Evolutionary conservation across 2,888 invertebrate species (phyloP).

Genomic region (Tolmerus cingulatus): DNA sequence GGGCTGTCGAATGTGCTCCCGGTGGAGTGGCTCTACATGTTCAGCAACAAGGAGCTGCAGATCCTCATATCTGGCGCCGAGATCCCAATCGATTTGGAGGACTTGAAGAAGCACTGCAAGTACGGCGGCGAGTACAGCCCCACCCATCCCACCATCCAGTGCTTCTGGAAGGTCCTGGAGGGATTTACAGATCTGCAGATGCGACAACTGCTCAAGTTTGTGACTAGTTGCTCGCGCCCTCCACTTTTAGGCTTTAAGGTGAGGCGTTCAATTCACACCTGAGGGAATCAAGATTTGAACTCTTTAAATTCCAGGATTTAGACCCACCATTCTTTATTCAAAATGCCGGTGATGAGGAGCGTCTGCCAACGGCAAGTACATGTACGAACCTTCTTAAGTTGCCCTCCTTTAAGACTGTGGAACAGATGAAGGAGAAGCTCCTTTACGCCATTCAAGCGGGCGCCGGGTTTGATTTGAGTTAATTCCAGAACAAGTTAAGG

Average conservation of each 20-base stretch:
- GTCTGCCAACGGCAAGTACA: constrained; percentile 95
- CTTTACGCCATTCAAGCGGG: constrained; percentile 94
- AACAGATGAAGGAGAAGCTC: constrained; percentile 80
- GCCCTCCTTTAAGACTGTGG: constrained; percentile 85
- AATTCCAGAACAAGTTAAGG: constrained; percentile 56
- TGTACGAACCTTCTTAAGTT: constrained; percentile 98
- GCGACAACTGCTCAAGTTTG: constrained; percentile 92
- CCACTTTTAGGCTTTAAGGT: constrained; percentile 97
- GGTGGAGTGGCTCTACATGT: constrained; percentile 93
- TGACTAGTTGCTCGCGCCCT: constrained; percentile 96
- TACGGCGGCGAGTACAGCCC: constrained; percentile 87
- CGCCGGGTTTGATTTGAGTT: constrained; percentile 95
- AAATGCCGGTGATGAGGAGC: constrained; percentile 86
- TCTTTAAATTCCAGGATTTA: constrained; percentile 73
- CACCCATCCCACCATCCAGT: constrained; percentile 83
- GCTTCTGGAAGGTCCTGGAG: constrained; percentile 90
- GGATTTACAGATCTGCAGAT: constrained; percentile 84
- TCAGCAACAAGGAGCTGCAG: constrained; percentile 92
- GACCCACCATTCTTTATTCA: constrained; percentile 97
- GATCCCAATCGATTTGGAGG: constrained; percentile 91
- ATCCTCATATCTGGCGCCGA: constrained; percentile 96
- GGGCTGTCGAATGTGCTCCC: constrained; percentile 92
- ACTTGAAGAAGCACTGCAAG: constrained; percentile 85
- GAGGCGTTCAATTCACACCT: constrained; percentile 48
- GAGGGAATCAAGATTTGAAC: background rate